Percentiles rank a stretch among this genome's conserved stretches.
Evolutionary conservation across 1,140 invertebrate species (phyloP).

Genomic region (Zophobas morio): DNA sequence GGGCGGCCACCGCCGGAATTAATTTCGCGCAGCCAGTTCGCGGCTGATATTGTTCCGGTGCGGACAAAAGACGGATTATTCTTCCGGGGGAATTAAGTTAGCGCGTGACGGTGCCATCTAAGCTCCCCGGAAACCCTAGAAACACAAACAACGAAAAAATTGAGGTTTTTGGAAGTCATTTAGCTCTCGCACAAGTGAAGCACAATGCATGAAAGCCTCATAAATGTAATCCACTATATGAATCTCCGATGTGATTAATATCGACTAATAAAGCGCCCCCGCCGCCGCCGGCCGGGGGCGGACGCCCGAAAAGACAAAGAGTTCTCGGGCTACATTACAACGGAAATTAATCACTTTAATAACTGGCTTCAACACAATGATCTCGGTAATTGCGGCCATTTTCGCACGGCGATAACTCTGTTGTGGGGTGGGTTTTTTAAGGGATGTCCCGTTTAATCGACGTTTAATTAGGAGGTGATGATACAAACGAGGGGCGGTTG

Average conservation of each 20-base stretch:
- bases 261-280: constrained; percentile 32
- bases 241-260: constrained; percentile 20
- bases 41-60: constrained; percentile 30
- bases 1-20: constrained; percentile 14
- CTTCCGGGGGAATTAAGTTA: constrained; percentile 24
- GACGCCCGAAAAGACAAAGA: constrained; percentile 35
- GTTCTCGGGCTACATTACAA: constrained; percentile 25
- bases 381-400: constrained; percentile 24
- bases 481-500: not conserved
- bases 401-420: constrained; percentile 16
- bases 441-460: not conserved
- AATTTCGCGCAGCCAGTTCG: constrained; percentile 10
- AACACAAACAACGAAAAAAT: no score
- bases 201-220: no score
- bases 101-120: not conserved
- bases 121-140: no score
- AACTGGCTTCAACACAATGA: constrained; percentile 18
- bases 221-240: not conserved
- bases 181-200: no score
- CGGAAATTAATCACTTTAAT: constrained; percentile 45
- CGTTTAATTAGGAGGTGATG: constrained; percentile 1
- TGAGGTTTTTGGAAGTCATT: no score
- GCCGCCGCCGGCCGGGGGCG: not conserved
- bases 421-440: not conserved
- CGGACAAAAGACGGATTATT: constrained; percentile 35